A percentile compares a stretch with the other conserved stretches of the same genome.
Evolutionary conservation across 2,113 vertebrate species (phyloP).

Genomic region (Xyliphius kryptos): DNA sequence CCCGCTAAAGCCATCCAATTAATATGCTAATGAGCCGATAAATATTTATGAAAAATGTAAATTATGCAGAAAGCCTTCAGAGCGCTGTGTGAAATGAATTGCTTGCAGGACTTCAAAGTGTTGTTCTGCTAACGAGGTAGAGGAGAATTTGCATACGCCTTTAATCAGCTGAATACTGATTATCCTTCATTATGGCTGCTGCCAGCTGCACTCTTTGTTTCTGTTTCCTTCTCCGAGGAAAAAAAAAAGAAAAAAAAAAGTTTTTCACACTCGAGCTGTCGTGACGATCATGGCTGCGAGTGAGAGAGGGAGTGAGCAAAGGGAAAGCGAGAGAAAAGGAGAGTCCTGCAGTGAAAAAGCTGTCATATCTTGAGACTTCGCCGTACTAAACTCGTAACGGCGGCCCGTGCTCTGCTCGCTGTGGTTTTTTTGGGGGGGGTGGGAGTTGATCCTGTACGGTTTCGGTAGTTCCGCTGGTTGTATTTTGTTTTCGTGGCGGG

Average conservation of each 20-base stretch:
- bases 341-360: constrained; percentile 47
- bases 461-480: no score
- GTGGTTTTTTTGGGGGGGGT: no score
- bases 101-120: constrained; percentile 99
- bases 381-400: constrained; percentile 49
- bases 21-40: constrained; percentile 99
- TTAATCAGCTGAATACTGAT: constrained; percentile 99
- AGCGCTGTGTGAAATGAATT: constrained; percentile 95
- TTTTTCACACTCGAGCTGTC: constrained; percentile 93
- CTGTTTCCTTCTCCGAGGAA: constrained; percentile 84
- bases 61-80: constrained; percentile 99
- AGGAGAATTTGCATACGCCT: constrained; percentile 95
- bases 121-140: constrained; percentile 93
- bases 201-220: constrained; percentile 99
- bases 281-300: constrained; percentile 81
- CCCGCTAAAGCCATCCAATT: constrained; percentile 86
- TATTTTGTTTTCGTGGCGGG: neutral
- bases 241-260: constrained; percentile 59
- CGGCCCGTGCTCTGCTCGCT: constrained; percentile 48
- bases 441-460: constrained; percentile 6
- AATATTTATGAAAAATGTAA: constrained; percentile 98
- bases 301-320: constrained; percentile 63
- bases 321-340: constrained; percentile 47
- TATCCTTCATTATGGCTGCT: constrained; percentile 98
- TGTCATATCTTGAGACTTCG: constrained; percentile 50